phyloP scores from a whole-genome alignment of 2,888 invertebrate species.

The Tillus elongatus region DNA sequence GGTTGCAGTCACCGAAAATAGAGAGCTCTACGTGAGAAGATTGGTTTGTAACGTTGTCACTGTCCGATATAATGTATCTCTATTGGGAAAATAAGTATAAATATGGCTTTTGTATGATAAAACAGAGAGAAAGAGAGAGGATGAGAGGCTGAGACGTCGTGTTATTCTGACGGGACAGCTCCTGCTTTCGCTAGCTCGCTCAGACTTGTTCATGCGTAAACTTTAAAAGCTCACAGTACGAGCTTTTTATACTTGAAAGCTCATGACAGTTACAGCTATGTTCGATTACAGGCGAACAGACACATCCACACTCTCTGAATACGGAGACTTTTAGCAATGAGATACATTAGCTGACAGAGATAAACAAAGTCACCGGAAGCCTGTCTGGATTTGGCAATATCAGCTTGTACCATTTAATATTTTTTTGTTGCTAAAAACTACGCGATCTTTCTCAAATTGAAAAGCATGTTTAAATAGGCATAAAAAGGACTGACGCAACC shows the following conservation, averaged over 20 bases:
- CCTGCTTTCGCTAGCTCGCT: not conserved
- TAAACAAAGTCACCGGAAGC: too few species aligned
- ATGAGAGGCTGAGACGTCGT: conserved; percentile 27
- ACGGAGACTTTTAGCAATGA: too few species aligned
- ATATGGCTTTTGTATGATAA: conserved; percentile 33
- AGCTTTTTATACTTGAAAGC: conserved; percentile 37
- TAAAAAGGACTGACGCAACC: too few species aligned
- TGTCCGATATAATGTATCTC: conserved; percentile 20
- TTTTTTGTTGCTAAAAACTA: too few species aligned
- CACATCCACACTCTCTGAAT: too few species aligned
- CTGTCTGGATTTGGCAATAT: too few species aligned
- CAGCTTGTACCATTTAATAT: too few species aligned
- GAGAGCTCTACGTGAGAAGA: not conserved
- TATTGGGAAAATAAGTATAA: conserved; percentile 24
- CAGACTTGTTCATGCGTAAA: conserved; percentile 36
- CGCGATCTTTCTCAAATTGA: too few species aligned
- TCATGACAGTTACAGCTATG: conserved; percentile 37
- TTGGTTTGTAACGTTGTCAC: conserved; percentile 3
- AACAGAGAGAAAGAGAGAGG: conserved; percentile 21
- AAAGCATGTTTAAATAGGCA: too few species aligned
- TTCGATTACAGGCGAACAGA: conserved; percentile 17
- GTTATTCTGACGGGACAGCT: conserved; percentile 36
- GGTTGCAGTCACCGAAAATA: too few species aligned
- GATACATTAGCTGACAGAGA: too few species aligned
- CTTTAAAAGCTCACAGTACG: conserved; percentile 36